Percentiles rank a stretch among this genome's conserved stretches.
phyloP scores from a whole-genome alignment of 2,797 vertebrate genomes.

The Acridotheres tristis region DNA sequence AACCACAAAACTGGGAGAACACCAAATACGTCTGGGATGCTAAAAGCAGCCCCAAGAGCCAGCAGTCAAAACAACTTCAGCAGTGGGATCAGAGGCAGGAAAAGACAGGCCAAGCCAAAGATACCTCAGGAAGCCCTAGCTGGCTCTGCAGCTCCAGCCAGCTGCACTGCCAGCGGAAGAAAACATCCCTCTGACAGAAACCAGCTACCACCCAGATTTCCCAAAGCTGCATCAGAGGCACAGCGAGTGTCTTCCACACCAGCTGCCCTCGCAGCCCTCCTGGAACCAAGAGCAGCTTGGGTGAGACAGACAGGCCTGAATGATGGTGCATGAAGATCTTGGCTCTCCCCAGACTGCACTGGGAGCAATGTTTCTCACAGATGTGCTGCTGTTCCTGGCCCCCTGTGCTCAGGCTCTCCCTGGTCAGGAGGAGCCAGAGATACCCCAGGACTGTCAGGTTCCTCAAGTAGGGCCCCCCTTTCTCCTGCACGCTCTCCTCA shows the following conservation, averaged over 20 bases:
- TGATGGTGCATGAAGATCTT: not conserved
- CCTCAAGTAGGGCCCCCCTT: not conserved
- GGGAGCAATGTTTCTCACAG: not conserved
- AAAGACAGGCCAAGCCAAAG: not conserved
- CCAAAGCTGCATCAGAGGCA: not conserved
- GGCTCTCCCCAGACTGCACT: not conserved
- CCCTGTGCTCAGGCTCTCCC: not conserved
- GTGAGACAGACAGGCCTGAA: not conserved
- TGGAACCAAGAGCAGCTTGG: not conserved
- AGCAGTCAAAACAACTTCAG: not conserved
- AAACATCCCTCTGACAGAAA: not conserved
- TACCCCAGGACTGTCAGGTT: not conserved
- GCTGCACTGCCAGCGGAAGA: not conserved
- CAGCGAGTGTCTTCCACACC: accelerated
- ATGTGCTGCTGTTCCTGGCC: not conserved
- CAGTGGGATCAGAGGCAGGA: not conserved
- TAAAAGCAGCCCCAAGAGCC: not conserved
- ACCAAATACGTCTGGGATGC: not conserved
- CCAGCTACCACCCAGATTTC: not conserved
- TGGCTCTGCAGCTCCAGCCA: not conserved
- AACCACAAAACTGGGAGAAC: not conserved
- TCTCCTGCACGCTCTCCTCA: not conserved
- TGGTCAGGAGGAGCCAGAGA: not conserved
- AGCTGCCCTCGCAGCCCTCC: not conserved
- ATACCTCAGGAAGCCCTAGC: not conserved